These are phyloP conservation scores for Prochilodus magdalenae DNA, from an alignment of 2,113 vertebrate species.

Conservation along the genomic window DNA sequence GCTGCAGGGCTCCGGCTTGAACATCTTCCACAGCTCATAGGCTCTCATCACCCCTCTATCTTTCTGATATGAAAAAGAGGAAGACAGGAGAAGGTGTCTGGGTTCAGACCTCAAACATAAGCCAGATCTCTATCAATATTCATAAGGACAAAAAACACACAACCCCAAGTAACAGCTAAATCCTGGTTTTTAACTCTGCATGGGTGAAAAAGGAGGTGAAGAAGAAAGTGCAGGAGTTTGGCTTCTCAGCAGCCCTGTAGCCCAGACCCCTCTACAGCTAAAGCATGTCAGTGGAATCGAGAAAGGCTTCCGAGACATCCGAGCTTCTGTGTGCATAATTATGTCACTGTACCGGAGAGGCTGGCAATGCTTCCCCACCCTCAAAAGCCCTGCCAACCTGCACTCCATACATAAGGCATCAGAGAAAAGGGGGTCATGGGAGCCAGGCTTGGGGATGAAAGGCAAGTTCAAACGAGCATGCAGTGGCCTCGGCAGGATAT, in stretches of 20 bases:
- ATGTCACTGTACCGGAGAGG: background rate
- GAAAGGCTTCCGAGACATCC: background rate
- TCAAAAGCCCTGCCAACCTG: constrained; percentile 11
- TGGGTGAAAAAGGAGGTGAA: background rate
- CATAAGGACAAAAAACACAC: background rate
- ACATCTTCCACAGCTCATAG: background rate
- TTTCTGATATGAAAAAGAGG: background rate
- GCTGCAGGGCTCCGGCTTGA: background rate
- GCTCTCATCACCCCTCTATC: background rate
- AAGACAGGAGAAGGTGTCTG: background rate
- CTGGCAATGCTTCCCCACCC: background rate
- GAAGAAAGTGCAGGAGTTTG: background rate
- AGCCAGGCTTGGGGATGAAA: background rate
- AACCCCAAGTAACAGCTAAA: background rate
- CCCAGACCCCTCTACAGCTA: background rate
- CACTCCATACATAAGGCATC: constrained; percentile 5
- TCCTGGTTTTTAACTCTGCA: background rate
- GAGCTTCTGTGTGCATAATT: background rate
- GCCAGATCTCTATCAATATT: background rate
- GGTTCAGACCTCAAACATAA: background rate
- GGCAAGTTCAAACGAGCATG: background rate
- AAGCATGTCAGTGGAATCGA: background rate
- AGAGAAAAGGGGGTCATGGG: background rate
- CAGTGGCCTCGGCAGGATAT: constrained; percentile 5
- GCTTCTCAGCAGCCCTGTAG: background rate